Base-by-base conservation (phyloP, 1,140 invertebrate genomes). In the Diachasma alloeum region DNA sequence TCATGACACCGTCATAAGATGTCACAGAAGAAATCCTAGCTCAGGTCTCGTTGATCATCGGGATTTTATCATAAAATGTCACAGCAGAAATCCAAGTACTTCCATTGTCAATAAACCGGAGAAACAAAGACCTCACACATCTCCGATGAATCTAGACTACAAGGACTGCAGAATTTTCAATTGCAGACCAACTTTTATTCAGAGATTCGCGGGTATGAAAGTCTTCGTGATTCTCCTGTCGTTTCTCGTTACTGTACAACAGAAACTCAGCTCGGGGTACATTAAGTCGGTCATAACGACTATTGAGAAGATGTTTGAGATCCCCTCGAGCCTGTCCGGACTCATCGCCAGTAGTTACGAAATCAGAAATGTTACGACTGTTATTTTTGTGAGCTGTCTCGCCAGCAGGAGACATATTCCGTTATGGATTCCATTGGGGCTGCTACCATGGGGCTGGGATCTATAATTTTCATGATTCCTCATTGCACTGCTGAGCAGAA, bases 301-400 rank as follows among this genome's bases (percentile, higher is more conserved):
- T n/a, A n/a, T n/a, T n/a, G n/a, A n/a, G 91, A 98, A 98, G 88
- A 93, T 97, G 75, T 98, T 98, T 87, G 96, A 98, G 89, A 97
- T 98, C 83, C 96, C 96, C 53, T 97, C 96, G 85, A 96, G 95
- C 84, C 93, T 97, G 70, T 97, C 96, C 39, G 97, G 97, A 36
- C 92, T 97, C 78, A 96, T 98, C 75, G 96, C 96, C 44, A 97
- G 96, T 81, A 96, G 96, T 75, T 98, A 98, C 87, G 97, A 98
- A 92, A 96, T 98, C 82, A 97, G 97, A 81, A 98, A 97, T 89
- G 95, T 98, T 73, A 95, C 97, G 81, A 97, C 97, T 8, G 97
- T 98, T 70, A 97, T 98, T 83, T 98, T 98, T 88, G 97, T 98
- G 74, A 97, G 96, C 83, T 98, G 98, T 88, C 93, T 98, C 81